Conservation (phyloP, 2,113 vertebrate genomes). For the Stigmatopora nigra region DNA sequence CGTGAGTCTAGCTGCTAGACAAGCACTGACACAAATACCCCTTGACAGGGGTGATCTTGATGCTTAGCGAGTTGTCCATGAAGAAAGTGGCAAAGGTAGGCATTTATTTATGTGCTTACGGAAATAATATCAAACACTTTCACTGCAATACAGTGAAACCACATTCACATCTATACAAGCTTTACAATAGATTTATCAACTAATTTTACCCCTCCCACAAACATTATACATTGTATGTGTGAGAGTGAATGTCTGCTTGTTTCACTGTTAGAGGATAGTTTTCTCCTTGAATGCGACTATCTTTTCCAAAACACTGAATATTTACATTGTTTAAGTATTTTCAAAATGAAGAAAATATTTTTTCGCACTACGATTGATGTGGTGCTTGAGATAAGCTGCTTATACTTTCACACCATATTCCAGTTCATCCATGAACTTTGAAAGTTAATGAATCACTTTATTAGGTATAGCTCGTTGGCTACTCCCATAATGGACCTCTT, state of each 20-base stretch:
- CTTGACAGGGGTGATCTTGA: background rate
- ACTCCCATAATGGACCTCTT: conserved; percentile 19
- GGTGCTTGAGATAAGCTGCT: too few species aligned
- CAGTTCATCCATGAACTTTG: background rate
- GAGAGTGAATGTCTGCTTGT: too few species aligned
- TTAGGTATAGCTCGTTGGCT: background rate
- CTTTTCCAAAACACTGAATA: too few species aligned
- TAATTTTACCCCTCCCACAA: background rate
- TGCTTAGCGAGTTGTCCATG: background rate
- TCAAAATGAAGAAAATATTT: too few species aligned
- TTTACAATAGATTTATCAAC: background rate
- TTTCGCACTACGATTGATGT: too few species aligned
- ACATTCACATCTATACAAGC: background rate
- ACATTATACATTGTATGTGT: background rate
- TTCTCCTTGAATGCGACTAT: too few species aligned
- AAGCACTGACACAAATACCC: background rate
- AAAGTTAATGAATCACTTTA: background rate
- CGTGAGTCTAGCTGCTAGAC: background rate
- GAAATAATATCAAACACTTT: background rate
- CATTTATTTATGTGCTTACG: background rate
- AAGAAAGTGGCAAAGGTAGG: background rate
- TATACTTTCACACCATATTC: background rate
- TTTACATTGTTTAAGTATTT: too few species aligned
- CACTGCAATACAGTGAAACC: background rate
- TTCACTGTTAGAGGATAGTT: too few species aligned